A percentile compares a stretch with the other conserved stretches of the same genome.
These are phyloP conservation scores for Brachypteracias leptosomus DNA, from an alignment of 2,113 vertebrate species.

Conservation along the genomic window DNA sequence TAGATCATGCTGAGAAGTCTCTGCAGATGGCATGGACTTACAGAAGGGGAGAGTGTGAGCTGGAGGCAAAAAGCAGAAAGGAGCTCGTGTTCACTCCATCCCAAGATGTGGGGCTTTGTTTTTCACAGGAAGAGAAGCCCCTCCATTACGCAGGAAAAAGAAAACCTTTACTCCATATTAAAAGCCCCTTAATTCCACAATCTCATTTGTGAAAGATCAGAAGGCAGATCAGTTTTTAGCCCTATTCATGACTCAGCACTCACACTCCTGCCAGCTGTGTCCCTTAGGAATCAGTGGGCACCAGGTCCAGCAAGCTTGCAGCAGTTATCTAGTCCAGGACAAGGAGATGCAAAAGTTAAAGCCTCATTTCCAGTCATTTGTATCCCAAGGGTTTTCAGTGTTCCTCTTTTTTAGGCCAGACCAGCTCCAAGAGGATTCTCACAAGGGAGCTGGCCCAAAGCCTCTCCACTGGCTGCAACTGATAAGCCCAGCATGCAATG, in stretches of 20 bases:
- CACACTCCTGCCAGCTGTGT: not conserved
- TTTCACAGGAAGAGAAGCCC: not conserved
- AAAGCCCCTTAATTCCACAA: not conserved
- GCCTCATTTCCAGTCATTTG: not conserved
- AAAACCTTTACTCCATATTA: not conserved
- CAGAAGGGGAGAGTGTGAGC: not conserved
- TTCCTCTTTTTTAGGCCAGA: not conserved
- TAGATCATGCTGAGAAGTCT: not conserved
- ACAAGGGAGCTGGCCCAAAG: not conserved
- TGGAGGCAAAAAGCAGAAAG: not conserved
- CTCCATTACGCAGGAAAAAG: fast-evolving
- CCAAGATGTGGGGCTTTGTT: not conserved
- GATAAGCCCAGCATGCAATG: fast-evolving
- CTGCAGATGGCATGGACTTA: not conserved
- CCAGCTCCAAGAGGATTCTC: not conserved
- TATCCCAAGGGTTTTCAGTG: not conserved
- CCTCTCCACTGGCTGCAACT: not conserved
- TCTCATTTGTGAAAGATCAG: not conserved
- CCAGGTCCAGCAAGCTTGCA: not conserved
- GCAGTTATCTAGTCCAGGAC: not conserved
- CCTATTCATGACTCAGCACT: not conserved
- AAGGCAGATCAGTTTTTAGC: not conserved
- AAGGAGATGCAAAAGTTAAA: not conserved
- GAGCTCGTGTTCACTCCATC: not conserved
- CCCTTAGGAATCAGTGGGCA: not conserved